A percentile compares a stretch with the other conserved stretches of the same genome.
Conservation (phyloP, 1,140 invertebrate species). For the Polypedilum pembai region DNA sequence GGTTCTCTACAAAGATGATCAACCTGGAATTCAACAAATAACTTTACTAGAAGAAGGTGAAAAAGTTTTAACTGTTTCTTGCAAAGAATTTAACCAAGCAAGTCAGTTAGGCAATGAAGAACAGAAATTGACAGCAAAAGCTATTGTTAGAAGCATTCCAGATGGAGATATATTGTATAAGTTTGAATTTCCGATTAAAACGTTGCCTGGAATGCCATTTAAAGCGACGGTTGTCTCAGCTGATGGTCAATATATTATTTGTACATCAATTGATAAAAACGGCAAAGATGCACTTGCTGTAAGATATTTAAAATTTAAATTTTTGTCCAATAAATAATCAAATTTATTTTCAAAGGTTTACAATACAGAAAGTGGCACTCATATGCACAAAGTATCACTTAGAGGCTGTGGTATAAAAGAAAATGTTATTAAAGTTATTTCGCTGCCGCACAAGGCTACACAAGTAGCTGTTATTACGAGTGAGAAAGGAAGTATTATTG, state of each 20-base stretch:
- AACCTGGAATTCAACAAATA: conserved; percentile 79
- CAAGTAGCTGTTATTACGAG: conserved; percentile 81
- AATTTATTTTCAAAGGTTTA: conserved; percentile 49
- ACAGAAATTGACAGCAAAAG: conserved; percentile 54
- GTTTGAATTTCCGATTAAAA: conserved; percentile 68
- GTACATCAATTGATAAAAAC: conserved; percentile 71
- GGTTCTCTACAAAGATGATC: conserved; percentile 76
- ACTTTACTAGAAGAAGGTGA: conserved; percentile 73
- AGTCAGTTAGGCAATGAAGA: conserved; percentile 42
- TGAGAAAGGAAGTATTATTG: conserved; percentile 81
- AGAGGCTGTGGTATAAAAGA: conserved; percentile 57
- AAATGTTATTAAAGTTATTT: conserved; percentile 55
- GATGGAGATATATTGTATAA: conserved; percentile 68
- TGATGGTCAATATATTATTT: conserved; percentile 69
- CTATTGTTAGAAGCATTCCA: conserved; percentile 52
- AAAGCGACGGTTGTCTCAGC: conserved; percentile 68
- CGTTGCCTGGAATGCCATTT: conserved; percentile 57
- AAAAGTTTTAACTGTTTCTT: conserved; percentile 79
- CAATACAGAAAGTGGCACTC: conserved; percentile 71
- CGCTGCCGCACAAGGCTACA: conserved; percentile 72
- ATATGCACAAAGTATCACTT: conserved; percentile 66
- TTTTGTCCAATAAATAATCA: neutral
- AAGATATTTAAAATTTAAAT: neutral
- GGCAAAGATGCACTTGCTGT: conserved; percentile 71
- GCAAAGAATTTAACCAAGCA: conserved; percentile 47